Evolutionary conservation across 2,888 invertebrate genomes (phyloP).

Genomic region (Yponomeuta sedellus): DNA sequence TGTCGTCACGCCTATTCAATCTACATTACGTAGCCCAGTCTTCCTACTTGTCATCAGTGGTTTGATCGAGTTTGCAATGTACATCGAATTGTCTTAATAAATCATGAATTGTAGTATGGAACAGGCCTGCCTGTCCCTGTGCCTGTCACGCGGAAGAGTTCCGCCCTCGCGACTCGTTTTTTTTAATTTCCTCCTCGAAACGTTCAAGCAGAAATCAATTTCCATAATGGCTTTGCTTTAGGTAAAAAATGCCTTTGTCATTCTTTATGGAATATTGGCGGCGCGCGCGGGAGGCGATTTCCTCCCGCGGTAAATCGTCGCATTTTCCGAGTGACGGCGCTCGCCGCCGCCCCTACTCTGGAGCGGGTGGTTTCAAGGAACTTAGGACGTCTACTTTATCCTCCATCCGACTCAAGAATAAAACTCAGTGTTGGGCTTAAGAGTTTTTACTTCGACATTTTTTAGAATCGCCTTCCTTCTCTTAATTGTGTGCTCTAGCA

Average conservation of each 20-base stretch:
- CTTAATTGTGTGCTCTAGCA: too few species aligned
- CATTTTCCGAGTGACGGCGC: not conserved
- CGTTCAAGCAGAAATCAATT: slow-evolving; percentile 1
- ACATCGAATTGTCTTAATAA: too few species aligned
- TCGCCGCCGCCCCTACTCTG: not conserved
- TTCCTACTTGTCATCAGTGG: too few species aligned
- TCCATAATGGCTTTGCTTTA: not conserved
- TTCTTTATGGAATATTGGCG: slow-evolving; percentile 1
- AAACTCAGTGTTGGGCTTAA: too few species aligned
- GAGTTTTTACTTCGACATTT: too few species aligned
- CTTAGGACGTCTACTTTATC: not conserved
- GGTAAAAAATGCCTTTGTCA: slow-evolving; percentile 3
- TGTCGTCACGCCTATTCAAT: too few species aligned
- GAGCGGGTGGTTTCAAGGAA: not conserved
- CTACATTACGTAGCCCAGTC: too few species aligned
- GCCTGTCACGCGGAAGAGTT: not conserved
- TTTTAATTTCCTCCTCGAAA: slow-evolving; percentile 3
- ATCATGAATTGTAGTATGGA: too few species aligned
- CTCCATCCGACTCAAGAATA: too few species aligned
- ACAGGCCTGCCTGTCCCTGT: too few species aligned
- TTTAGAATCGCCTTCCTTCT: too few species aligned
- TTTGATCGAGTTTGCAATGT: too few species aligned
- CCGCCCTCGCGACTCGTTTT: not conserved
- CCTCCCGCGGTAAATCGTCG: not conserved
- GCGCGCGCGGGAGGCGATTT: not conserved